phyloP scores from a whole-genome alignment of 2,113 vertebrate genomes.

The Mohoua ochrocephala region DNA sequence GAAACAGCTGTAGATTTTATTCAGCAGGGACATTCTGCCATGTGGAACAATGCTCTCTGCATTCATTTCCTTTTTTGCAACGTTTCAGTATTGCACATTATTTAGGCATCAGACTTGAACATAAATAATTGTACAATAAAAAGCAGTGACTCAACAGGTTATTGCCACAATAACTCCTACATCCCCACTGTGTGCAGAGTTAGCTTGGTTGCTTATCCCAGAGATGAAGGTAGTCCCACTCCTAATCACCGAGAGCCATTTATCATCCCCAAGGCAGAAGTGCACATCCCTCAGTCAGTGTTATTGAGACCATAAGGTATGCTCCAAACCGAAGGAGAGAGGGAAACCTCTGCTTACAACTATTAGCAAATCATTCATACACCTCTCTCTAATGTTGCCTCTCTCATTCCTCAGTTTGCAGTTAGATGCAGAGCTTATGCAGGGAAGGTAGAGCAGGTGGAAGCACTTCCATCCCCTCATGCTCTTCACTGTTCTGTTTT shows the following conservation, averaged over 20 bases:
- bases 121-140: conserved; percentile 45
- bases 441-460: not conserved
- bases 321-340: not conserved
- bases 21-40: not conserved
- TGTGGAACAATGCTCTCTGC: not conserved
- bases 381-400: not conserved
- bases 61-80: conserved; percentile 8
- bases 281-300: rapidly evolving
- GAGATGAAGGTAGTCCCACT: not conserved
- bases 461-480: not conserved
- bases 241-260: not conserved
- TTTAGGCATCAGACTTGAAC: conserved; percentile 14
- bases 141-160: conserved; percentile 33
- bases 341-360: not conserved
- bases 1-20: conserved; percentile 38
- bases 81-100: not conserved
- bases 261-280: not conserved
- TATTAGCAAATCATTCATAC: not conserved
- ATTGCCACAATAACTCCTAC: conserved; percentile 37
- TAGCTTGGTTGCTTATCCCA: not conserved
- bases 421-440: not conserved
- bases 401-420: not conserved
- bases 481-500: not conserved
- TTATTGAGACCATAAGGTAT: not conserved
- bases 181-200: not conserved